Evolutionary conservation across 2,888 invertebrate genomes (phyloP), one percentile per base, ranked within the genome.

Genomic region (Pseudeuparius sepicola): DNA sequence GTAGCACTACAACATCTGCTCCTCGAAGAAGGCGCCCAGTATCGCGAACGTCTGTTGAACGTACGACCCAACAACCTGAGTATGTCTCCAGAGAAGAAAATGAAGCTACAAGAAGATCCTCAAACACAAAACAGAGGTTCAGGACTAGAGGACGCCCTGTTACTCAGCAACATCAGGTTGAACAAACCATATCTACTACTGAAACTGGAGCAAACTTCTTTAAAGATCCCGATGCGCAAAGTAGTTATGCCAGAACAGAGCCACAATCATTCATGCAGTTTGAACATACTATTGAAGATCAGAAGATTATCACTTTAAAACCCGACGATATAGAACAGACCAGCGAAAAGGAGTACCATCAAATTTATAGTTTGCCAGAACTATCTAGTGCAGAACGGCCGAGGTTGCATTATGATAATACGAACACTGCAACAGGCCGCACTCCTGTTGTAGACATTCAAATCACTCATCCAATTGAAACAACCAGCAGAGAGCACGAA

Each of bases 11-110:
- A 34, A 51, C 59, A 4, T 44, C 55, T 2, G 54, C 57, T 24
- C 58, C 64, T 27, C 55, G 61, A n/a, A 52, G 68, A 39, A 59
- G 66, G 36, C 13, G 38, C 5, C 66, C 67, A 10, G 59, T 36
- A 26, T 37, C 45, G 10, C 44, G 48, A 36, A 57, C 39, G 51
- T 53, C 41, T 2, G 47, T 47, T 3, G 43, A 46, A 27, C 39
- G 54, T 45, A 3, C 53, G 57, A 17, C 52, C 49, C 44, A 35
- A 31, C 46, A n/a, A 41, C 40, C 43, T 4, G 49, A 48, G 9
- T 44, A 43, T 40, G 15, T 36, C 18, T 33, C 39, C 14, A 43
- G 40, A 37, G 45, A 41, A 34, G 45, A 43, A 5, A 37, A 41
- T 12, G 41, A 32, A 36, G 40, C 45, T 29, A 45, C 45, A n/a